Evolutionary conservation across 2,888 invertebrate genomes (phyloP).

Genomic region (Corbicula japonica): DNA sequence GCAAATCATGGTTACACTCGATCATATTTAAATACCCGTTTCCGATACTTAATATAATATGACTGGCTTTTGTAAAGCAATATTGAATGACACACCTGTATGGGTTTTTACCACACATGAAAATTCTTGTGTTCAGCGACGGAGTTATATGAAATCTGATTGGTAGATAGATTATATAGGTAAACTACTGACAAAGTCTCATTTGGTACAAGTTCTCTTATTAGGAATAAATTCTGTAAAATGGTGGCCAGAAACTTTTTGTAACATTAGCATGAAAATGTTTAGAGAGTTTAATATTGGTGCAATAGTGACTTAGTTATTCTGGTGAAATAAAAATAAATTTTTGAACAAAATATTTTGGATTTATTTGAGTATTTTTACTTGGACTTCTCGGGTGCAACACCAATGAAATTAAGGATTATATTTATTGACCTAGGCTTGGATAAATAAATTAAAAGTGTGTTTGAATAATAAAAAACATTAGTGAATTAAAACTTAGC

Average conservation of each 20-base stretch:
- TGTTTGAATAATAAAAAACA: too few species aligned
- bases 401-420: too few species aligned
- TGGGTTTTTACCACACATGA: slow-evolving; percentile 35
- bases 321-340: too few species aligned
- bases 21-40: slow-evolving; percentile 21
- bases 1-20: slow-evolving; percentile 29
- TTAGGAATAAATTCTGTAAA: not conserved
- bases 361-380: too few species aligned
- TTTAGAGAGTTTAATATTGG: not conserved
- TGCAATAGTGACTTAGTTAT: too few species aligned
- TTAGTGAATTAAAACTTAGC: too few species aligned
- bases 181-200: slow-evolving; percentile 9
- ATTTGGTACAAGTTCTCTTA: not conserved
- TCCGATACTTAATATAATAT: slow-evolving; percentile 2
- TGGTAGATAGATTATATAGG: slow-evolving; percentile 8
- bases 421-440: too few species aligned
- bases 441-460: too few species aligned
- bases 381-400: too few species aligned
- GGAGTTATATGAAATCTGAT: not conserved
- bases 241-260: not conserved
- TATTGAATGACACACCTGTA: slow-evolving; percentile 30
- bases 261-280: not conserved
- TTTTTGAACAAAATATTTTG: too few species aligned
- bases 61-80: slow-evolving; percentile 13
- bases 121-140: slow-evolving; percentile 6